A percentile compares a stretch with the other conserved stretches of the same genome.
These are phyloP conservation scores for Sepioteuthis lessoniana DNA, from an alignment of 2,888 invertebrate species.

Conservation along the genomic window DNA sequence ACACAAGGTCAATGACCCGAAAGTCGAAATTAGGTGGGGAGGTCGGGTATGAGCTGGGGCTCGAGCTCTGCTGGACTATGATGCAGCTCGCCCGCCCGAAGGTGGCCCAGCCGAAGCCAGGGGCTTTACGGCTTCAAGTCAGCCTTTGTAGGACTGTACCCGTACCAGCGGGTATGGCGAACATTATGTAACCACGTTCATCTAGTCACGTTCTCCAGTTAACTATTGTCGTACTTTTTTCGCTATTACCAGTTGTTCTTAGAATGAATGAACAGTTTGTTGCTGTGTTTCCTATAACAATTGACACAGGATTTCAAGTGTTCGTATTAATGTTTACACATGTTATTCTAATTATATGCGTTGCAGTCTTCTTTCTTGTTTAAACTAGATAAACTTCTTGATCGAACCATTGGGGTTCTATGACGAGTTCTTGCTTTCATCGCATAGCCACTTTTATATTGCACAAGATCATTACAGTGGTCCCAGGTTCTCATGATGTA, in stretches of 20 bases:
- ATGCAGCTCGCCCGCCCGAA: too few relatives aligned
- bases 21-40: too few relatives aligned
- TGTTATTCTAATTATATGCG: constrained; percentile 50
- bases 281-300: constrained; percentile 64
- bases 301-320: constrained; percentile 57
- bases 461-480: constrained; percentile 86
- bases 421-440: constrained; percentile 86
- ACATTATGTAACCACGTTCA: too few relatives aligned
- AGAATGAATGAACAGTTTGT: constrained; percentile 57
- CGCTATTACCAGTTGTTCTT: constrained; percentile 57
- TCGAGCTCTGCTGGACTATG: too few relatives aligned
- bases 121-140: too few relatives aligned
- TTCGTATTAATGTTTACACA: constrained; percentile 53
- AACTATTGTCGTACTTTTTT: constrained; percentile 42
- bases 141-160: too few relatives aligned
- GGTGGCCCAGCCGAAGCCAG: too few relatives aligned
- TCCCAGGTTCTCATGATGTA: constrained; percentile 89
- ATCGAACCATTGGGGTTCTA: constrained; percentile 84
- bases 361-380: constrained; percentile 62
- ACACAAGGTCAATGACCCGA: too few relatives aligned
- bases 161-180: too few relatives aligned
- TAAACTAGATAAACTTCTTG: constrained; percentile 83
- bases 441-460: constrained; percentile 88
- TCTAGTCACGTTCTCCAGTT: constrained; percentile 41
- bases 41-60: too few relatives aligned